phyloP scores from a whole-genome alignment of 2,888 invertebrate species.

The Aphodius sticticus region DNA sequence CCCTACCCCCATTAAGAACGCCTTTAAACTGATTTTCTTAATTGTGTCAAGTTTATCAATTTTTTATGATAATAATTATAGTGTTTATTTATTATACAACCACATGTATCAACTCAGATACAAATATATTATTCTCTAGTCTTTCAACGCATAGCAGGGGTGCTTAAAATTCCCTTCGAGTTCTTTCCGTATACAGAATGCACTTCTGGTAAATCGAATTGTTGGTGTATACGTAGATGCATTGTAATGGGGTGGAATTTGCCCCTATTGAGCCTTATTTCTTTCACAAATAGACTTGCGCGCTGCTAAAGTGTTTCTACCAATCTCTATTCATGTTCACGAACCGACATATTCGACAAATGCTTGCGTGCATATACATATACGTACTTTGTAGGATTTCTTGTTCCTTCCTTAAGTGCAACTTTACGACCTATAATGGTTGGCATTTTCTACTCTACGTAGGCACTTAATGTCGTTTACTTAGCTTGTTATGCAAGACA shows the following conservation, averaged over 20 bases:
- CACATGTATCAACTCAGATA: no score
- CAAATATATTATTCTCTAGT: no score
- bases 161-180: neutral
- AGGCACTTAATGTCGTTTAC: no score
- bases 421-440: neutral
- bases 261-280: neutral
- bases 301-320: neutral
- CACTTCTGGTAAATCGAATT: neutral
- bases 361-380: neutral
- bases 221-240: neutral
- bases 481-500: no score
- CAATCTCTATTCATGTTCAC: neutral
- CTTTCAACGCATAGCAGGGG: no score
- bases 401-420: neutral
- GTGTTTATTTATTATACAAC: no score
- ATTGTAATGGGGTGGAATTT: neutral
- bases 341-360: neutral
- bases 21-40: no score
- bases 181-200: neutral
- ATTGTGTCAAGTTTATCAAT: no score
- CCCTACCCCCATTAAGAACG: no score
- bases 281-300: neutral
- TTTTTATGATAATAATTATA: no score
- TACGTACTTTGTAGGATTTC: neutral
- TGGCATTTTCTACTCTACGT: no score